A percentile compares a stretch with the other conserved stretches of the same genome.
phyloP scores from a whole-genome alignment of 2,797 vertebrate genomes.

The Anolis apletophallus region DNA sequence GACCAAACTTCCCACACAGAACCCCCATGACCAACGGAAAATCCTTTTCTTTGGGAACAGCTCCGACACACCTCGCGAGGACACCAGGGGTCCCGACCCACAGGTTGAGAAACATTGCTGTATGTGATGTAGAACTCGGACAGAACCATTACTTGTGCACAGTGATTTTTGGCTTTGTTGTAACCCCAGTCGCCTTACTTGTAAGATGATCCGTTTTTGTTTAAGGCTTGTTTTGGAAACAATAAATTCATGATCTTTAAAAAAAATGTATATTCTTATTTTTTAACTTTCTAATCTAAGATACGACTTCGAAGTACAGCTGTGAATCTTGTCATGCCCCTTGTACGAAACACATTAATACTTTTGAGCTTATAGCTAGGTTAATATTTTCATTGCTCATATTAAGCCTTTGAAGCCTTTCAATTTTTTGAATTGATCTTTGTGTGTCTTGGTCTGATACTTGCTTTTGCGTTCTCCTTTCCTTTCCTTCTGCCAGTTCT shows the following conservation, averaged over 20 bases:
- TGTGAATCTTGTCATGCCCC: neutral
- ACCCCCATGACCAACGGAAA: too few species aligned
- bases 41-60: too few species aligned
- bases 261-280: neutral
- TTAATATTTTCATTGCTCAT: neutral
- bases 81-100: too few species aligned
- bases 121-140: conserved; percentile 36
- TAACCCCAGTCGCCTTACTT: neutral
- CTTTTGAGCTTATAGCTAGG: neutral
- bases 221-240: conserved; percentile 11
- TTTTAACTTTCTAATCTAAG: neutral
- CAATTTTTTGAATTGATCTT: neutral
- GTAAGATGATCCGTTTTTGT: neutral
- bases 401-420: neutral
- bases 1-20: too few species aligned
- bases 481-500: neutral
- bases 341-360: neutral
- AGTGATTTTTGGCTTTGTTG: conserved; percentile 26
- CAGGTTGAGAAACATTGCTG: too few species aligned
- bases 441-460: neutral
- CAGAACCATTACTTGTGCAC: conserved; percentile 18
- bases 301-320: neutral
- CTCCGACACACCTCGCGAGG: neutral
- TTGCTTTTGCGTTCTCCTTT: neutral
- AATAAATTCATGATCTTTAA: neutral